Percentiles rank a stretch among this genome's conserved stretches.
These are phyloP conservation scores for Lipotes vexillifer DNA, from an alignment of 2,113 vertebrate genomes.

Conservation along the genomic window DNA sequence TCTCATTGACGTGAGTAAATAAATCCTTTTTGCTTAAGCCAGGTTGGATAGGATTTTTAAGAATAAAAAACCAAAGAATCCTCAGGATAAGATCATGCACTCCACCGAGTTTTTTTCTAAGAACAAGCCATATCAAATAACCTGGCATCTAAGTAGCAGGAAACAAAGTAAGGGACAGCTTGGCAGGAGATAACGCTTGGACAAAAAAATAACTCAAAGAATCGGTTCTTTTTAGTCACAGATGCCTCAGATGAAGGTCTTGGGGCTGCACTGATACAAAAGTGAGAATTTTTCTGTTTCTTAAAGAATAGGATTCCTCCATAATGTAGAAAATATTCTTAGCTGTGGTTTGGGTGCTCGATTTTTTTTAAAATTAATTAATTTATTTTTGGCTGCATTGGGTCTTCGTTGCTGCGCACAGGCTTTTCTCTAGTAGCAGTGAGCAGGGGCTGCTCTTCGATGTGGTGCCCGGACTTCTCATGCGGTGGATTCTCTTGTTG, in stretches of 20 bases:
- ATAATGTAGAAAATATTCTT: neutral
- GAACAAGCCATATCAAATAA: constrained; percentile 26
- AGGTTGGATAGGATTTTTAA: neutral
- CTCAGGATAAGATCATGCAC: neutral
- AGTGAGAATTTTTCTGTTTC: neutral
- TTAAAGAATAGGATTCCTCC: neutral
- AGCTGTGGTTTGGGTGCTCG: neutral
- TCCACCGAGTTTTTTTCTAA: neutral
- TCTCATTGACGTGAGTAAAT: neutral
- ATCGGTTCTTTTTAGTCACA: neutral
- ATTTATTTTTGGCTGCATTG: too few relatives aligned
- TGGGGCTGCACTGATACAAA: neutral
- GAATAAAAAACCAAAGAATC: neutral
- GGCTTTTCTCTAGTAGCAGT: too few relatives aligned
- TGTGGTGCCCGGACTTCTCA: too few relatives aligned
- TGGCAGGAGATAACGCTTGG: constrained; percentile 17
- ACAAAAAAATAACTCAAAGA: neutral
- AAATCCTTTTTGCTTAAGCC: neutral
- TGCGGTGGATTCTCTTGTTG: too few relatives aligned
- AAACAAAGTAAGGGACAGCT: neutral
- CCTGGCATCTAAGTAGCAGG: neutral
- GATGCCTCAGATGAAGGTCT: neutral
- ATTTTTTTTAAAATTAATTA: too few relatives aligned
- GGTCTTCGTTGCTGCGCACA: too few relatives aligned
- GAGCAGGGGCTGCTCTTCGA: too few relatives aligned